Evolutionary conservation across 2,797 vertebrate genomes (phyloP), one percentile per base, ranked within the genome.

Genomic region (Spheniscus humboldti): DNA sequence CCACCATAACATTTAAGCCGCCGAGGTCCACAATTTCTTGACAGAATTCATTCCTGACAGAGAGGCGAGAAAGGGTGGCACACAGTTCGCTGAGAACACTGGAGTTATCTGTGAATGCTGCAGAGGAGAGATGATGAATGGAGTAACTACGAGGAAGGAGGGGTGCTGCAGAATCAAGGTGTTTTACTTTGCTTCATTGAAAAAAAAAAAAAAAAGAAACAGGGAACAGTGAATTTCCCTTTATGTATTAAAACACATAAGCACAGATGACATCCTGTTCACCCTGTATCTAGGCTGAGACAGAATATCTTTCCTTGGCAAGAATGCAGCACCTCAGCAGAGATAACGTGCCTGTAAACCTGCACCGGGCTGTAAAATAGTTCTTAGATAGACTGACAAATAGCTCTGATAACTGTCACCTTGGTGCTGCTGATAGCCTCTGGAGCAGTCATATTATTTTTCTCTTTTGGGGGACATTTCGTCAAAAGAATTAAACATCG

Each of bases 41-140:
- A 96, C 99, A 99, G 97, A 99, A 99, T 96, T 99, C 99, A 0
- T 99, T 99, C 64, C 99, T 99, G 63, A 99, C 99, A 2, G 99
- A 98, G 94, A 99, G 98, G 50, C 98, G 98, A 13, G 99, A 98
- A 64, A 99, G 94, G 52, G 99, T 99, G 59, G 98, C 98, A 91
- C 99, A 99, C 18, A 99, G 97, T 63, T 99, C 99, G 18, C 99
- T 98, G 80, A 99, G 98, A 75, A 99, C 98, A 4, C 97, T 88
- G 0, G 92, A 93, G 93, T 99, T 98, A 24, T 97, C 97, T 2
- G 89, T 92, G 94, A 99, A 99, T 4, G 97, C 99, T 87, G 64
- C 2, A 6, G 28, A 14, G 59, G 62, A 87, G 35, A 86, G 28
- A 92, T 5, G 13, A 60, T 18, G 33, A 76, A 59, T 7, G 15